phyloP scores from a whole-genome alignment of 2,113 vertebrate species.

The Sapayoa aenigma region DNA sequence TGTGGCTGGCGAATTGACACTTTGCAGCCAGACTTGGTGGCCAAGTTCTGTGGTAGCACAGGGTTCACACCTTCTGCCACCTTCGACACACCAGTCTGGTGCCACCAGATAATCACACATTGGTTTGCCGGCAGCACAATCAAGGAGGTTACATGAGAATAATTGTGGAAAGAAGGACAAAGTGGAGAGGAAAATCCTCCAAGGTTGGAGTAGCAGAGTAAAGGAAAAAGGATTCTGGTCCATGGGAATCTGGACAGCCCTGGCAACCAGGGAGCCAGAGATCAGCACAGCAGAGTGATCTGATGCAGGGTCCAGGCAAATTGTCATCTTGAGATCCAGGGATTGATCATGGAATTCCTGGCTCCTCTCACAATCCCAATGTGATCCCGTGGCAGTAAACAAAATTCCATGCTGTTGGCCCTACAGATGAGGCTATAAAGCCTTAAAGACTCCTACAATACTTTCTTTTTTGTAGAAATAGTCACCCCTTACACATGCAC shows the following conservation, averaged over 20 bases:
- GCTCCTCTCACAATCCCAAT: neutral
- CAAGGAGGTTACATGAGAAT: neutral
- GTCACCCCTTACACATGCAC: neutral
- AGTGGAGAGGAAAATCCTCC: neutral
- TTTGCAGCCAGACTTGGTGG: neutral
- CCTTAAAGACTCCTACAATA: neutral
- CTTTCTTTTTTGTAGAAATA: neutral
- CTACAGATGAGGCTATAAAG: neutral
- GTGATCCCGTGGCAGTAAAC: neutral
- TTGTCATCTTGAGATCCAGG: accelerated
- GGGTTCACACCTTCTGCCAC: neutral
- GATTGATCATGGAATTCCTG: neutral
- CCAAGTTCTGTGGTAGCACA: neutral
- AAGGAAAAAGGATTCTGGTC: no score
- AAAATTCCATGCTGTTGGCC: neutral
- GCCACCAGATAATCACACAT: neutral
- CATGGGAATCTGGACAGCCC: neutral
- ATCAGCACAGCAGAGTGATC: neutral
- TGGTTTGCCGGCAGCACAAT: neutral
- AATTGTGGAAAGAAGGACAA: neutral
- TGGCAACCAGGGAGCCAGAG: neutral
- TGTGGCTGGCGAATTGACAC: neutral
- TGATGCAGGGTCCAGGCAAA: neutral
- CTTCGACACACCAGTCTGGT: neutral
- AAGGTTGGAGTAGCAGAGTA: no score